phyloP scores from a whole-genome alignment of 1,140 invertebrate genomes.

The Scaptomyza graminum region DNA sequence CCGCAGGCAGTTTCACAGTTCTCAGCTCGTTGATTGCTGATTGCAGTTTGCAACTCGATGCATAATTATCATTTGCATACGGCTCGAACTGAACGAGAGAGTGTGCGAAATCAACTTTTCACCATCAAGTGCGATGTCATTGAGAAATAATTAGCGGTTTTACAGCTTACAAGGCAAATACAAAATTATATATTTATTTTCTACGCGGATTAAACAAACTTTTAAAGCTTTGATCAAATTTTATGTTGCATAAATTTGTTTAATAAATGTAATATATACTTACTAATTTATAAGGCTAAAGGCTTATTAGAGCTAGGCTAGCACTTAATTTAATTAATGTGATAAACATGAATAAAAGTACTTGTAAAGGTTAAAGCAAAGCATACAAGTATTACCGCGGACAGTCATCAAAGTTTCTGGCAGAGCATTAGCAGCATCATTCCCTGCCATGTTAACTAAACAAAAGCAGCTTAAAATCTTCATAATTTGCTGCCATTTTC shows the following conservation, averaged over 20 bases:
- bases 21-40: constrained; percentile 2
- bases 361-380: too few relatives aligned
- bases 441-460: constrained; percentile 3
- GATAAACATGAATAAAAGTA: too few relatives aligned
- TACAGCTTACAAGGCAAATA: neutral
- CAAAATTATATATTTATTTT: too few relatives aligned
- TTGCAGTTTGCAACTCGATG: constrained; percentile 2
- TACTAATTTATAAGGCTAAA: too few relatives aligned
- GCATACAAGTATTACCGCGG: neutral
- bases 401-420: constrained; percentile 1
- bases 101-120: constrained; percentile 1
- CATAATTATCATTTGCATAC: constrained; percentile 54
- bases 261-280: neutral
- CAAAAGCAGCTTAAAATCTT: constrained; percentile 41
- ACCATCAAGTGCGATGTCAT: constrained; percentile 28
- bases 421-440: neutral
- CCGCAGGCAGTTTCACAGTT: constrained; percentile 2
- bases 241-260: too few relatives aligned
- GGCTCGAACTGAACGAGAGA: neutral
- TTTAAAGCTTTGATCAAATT: too few relatives aligned
- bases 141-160: constrained; percentile 7
- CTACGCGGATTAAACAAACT: too few relatives aligned
- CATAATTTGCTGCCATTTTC: constrained; percentile 25
- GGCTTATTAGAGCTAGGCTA: too few relatives aligned
- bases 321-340: too few relatives aligned